Percentiles rank a stretch among this genome's conserved stretches.
Conservation (phyloP, 2,797 vertebrate species). For the Ctenosaura bakeri region DNA sequence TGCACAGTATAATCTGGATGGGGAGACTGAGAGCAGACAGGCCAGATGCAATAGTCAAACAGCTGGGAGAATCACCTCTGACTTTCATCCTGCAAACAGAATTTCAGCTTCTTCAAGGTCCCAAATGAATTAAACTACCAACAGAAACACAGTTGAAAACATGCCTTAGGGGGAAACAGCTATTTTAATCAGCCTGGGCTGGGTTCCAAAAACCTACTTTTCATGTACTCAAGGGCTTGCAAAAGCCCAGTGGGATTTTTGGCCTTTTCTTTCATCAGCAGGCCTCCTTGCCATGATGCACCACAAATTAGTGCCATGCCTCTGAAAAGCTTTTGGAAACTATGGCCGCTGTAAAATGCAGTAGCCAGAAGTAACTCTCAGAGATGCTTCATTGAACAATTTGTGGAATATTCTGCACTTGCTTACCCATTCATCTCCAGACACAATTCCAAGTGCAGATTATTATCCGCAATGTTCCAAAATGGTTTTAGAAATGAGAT, state of each 20-base stretch:
- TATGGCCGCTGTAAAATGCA: not conserved
- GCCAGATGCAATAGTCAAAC: not conserved
- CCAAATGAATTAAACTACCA: conserved; percentile 1
- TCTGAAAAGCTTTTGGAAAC: conserved; percentile 4
- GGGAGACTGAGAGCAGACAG: no score
- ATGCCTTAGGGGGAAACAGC: conserved; percentile 9
- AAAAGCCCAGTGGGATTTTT: not conserved
- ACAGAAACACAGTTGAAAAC: conserved; percentile 4
- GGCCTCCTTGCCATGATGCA: not conserved
- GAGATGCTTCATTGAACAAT: not conserved
- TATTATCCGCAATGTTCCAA: no score
- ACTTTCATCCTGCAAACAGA: not conserved
- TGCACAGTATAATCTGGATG: no score
- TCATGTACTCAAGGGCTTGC: not conserved
- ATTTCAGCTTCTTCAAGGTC: conserved; percentile 2
- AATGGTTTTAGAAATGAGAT: not conserved
- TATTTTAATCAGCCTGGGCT: conserved; percentile 22
- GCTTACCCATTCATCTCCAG: not conserved
- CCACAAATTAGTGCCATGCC: not conserved
- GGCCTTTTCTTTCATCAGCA: not conserved
- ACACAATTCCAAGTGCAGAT: not conserved
- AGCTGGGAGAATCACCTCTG: not conserved
- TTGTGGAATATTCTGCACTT: not conserved
- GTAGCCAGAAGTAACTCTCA: not conserved
- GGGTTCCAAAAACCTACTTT: conserved; percentile 23